phyloP scores from a whole-genome alignment of 2,113 vertebrate species.

The Haemorhous mexicanus region DNA sequence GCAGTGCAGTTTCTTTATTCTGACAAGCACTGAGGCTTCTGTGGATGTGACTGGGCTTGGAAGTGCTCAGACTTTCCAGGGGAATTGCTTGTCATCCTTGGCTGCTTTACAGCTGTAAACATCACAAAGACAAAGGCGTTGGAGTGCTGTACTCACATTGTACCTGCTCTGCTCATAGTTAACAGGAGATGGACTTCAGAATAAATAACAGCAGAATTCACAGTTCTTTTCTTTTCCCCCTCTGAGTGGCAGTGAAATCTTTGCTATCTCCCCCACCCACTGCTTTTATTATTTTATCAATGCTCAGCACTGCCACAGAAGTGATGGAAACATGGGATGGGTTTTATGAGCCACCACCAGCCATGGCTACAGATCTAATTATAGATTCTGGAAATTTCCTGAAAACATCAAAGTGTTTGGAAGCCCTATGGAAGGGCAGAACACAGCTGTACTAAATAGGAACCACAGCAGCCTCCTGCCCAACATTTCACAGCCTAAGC shows the following conservation, averaged over 20 bases:
- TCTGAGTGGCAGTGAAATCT: neutral
- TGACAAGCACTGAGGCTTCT: neutral
- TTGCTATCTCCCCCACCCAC: neutral
- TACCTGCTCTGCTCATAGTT: neutral
- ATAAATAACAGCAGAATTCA: neutral
- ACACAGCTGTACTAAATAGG: neutral
- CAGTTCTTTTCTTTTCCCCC: neutral
- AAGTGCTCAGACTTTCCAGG: neutral
- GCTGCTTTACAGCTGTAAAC: conserved; percentile 33
- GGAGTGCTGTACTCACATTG: neutral
- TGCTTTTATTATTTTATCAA: neutral
- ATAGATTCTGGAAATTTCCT: neutral
- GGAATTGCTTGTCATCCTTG: conserved; percentile 11
- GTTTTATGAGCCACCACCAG: neutral
- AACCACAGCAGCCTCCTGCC: neutral
- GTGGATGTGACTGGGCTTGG: conserved; percentile 24
- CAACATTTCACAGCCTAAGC: neutral
- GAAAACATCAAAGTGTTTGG: neutral
- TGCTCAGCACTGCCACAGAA: neutral
- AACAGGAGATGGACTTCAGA: neutral
- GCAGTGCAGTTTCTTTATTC: neutral
- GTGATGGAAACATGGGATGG: neutral
- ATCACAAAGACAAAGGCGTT: neutral
- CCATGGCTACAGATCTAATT: neutral
- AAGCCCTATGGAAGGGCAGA: neutral